These are phyloP conservation scores for Archivesica marissinica DNA, from an alignment of 1,140 invertebrate genomes.

Conservation along the genomic window DNA sequence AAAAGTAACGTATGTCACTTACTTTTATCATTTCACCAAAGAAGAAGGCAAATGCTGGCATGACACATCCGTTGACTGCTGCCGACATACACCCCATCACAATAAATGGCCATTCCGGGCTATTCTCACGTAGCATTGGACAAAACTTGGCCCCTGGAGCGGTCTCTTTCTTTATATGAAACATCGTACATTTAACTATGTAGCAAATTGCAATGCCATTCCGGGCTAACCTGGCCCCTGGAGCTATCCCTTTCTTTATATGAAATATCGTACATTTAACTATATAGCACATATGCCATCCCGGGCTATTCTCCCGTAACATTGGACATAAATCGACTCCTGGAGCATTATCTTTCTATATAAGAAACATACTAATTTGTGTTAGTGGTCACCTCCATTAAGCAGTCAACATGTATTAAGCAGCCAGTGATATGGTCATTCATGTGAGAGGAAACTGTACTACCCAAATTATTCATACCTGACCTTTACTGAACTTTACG, in stretches of 20 bases:
- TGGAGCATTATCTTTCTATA: constrained; percentile 50
- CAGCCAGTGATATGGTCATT: too few relatives aligned
- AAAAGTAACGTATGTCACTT: constrained; percentile 68
- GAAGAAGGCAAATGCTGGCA: constrained; percentile 93
- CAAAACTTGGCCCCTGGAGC: constrained; percentile 65
- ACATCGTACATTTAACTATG: background rate
- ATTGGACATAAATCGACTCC: too few relatives aligned
- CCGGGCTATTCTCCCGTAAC: constrained; percentile 87
- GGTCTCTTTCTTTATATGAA: constrained; percentile 45
- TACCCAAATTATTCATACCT: too few relatives aligned
- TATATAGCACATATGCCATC: constrained; percentile 88
- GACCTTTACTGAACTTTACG: too few relatives aligned
- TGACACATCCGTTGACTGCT: constrained; percentile 89
- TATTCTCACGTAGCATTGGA: constrained; percentile 90
- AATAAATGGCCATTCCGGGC: constrained; percentile 91
- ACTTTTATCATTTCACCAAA: constrained; percentile 94
- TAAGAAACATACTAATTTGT: background rate
- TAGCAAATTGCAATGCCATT: constrained; percentile 90
- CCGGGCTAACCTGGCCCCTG: constrained; percentile 85
- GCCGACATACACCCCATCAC: constrained; percentile 90
- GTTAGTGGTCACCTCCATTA: too few relatives aligned
- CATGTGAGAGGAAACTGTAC: too few relatives aligned
- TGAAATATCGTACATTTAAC: background rate
- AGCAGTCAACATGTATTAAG: too few relatives aligned
- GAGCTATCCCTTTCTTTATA: constrained; percentile 50